Conservation (phyloP, 2,888 invertebrate species). For the Ypsolopha scabrella region DNA sequence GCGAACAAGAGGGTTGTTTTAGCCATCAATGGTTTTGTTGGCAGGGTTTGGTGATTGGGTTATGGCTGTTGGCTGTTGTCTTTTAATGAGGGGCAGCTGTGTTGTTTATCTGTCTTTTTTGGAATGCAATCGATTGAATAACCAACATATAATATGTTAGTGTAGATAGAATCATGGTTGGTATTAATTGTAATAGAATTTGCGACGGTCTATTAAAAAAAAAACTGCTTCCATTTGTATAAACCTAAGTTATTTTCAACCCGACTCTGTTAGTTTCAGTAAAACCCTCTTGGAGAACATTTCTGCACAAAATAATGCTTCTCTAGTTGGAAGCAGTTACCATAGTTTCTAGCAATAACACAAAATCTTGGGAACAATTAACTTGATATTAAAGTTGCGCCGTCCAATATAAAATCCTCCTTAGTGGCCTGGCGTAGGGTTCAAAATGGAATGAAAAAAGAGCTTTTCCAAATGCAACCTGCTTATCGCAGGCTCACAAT, state of each 20-base stretch:
- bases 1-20: background rate
- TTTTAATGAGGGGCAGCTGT: background rate
- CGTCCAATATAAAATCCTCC: background rate
- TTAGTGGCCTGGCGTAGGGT: background rate
- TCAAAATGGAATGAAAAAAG: background rate
- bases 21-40: background rate
- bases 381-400: slow-evolving; percentile 1
- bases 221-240: background rate
- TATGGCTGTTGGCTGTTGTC: slow-evolving; percentile 8
- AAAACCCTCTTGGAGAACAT: too few relatives aligned
- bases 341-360: background rate
- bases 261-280: background rate
- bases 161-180: too few relatives aligned
- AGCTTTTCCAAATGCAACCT: slow-evolving; percentile 16
- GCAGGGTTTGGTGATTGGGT: background rate
- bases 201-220: background rate
- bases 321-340: background rate
- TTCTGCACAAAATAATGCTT: too few relatives aligned
- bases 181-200: too few relatives aligned
- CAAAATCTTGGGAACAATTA: slow-evolving; percentile 3
- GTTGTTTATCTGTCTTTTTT: background rate
- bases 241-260: background rate
- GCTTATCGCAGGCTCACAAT: slow-evolving; percentile 44
- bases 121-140: too few relatives aligned
- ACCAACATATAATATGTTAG: too few relatives aligned